phyloP scores from a whole-genome alignment of 2,797 vertebrate species.

The Sebastes diaconus region DNA sequence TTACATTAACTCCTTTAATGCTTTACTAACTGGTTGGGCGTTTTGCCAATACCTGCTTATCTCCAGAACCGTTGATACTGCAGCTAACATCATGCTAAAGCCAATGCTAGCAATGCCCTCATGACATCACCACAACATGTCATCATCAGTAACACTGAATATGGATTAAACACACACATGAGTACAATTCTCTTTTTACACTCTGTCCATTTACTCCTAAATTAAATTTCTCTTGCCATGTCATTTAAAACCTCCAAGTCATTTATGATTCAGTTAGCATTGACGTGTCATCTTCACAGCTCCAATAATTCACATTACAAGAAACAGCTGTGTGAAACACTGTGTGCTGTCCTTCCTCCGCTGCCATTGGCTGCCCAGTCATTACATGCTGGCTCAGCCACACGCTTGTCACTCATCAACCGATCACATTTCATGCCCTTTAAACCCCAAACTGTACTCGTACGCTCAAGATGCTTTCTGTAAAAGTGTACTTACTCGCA shows the following conservation, averaged over 20 bases:
- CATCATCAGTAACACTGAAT: neutral
- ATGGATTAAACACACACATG: conserved; percentile 1
- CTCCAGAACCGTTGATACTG: neutral
- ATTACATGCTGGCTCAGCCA: conserved; percentile 38
- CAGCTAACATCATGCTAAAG: neutral
- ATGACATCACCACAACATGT: neutral
- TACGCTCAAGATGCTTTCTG: conserved; percentile 62
- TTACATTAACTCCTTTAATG: no score
- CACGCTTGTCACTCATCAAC: conserved; percentile 55
- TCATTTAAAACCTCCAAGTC: conserved; percentile 39
- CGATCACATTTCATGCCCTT: conserved; percentile 75
- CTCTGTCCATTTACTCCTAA: conserved; percentile 6
- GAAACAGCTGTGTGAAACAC: conserved; percentile 5
- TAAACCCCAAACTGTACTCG: conserved; percentile 66
- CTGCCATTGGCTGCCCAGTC: conserved; percentile 41
- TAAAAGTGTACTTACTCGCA: conserved; percentile 71
- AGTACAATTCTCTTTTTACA: neutral
- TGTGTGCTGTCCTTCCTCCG: neutral
- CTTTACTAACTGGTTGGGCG: no score
- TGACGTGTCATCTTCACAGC: conserved; percentile 22
- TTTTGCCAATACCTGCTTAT: neutral
- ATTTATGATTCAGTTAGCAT: conserved; percentile 49
- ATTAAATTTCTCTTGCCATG: conserved; percentile 5
- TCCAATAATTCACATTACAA: conserved; percentile 26
- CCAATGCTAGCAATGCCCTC: neutral